Percentiles rank a stretch among this genome's conserved stretches.
Evolutionary conservation across 2,113 vertebrate genomes (phyloP).

Genomic region (Oryzias melastigma): DNA sequence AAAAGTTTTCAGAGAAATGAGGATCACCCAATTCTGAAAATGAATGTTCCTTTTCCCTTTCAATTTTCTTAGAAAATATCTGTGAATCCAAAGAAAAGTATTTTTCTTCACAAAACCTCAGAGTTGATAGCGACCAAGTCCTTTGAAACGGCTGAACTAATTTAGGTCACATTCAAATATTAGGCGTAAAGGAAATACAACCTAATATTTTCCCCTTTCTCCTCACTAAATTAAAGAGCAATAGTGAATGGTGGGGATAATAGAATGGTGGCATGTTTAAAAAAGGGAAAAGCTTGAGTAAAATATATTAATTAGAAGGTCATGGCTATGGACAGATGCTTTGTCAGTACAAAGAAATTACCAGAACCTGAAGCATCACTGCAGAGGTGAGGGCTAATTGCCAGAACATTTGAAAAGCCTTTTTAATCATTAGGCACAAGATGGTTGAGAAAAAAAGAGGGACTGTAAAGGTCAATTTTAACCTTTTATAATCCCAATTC

Average conservation of each 20-base stretch:
- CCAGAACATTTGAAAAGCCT: conserved; percentile 17
- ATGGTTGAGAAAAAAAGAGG: conserved; percentile 38
- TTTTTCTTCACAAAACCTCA: neutral
- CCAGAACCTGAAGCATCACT: conserved; percentile 15
- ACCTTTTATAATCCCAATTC: neutral
- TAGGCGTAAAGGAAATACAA: conserved; percentile 10
- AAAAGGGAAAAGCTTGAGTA: conserved; percentile 3
- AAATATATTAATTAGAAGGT: conserved; percentile 36
- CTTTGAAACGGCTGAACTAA: conserved; percentile 21
- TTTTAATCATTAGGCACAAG: conserved; percentile 25
- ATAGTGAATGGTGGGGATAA: conserved; percentile 19
- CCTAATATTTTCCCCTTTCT: conserved; percentile 28
- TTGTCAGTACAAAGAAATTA: conserved; percentile 51
- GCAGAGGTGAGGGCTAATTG: conserved; percentile 11
- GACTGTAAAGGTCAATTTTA: conserved; percentile 8
- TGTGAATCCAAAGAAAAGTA: neutral
- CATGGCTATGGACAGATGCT: conserved; percentile 27
- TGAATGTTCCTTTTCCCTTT: too few species aligned
- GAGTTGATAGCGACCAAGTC: conserved; percentile 5
- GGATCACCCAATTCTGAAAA: too few species aligned
- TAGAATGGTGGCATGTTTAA: conserved; percentile 21
- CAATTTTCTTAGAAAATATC: too few species aligned
- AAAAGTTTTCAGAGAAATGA: too few species aligned
- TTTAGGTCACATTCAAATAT: conserved; percentile 17
- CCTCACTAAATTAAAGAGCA: conserved; percentile 39